These are phyloP conservation scores for Heliothis subflexa DNA, from an alignment of 1,140 invertebrate species.

Conservation along the genomic window DNA sequence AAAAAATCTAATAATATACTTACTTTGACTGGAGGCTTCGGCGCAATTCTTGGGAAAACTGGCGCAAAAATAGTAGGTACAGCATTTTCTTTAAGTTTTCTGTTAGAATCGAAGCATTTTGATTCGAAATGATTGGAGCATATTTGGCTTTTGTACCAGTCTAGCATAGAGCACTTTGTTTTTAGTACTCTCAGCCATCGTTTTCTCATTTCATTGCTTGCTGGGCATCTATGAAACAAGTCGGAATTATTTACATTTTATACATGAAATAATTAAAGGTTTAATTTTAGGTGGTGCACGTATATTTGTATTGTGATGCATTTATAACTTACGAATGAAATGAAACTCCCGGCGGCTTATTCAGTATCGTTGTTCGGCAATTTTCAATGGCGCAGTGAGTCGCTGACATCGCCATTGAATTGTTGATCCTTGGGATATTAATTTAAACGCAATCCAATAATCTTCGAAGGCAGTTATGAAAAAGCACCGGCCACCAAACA, in stretches of 20 bases:
- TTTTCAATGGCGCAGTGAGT: constrained; percentile 67
- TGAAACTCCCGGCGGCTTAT: constrained; percentile 65
- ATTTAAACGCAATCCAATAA: too few relatives aligned
- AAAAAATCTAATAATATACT: background rate
- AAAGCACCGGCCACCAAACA: too few relatives aligned
- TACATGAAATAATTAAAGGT: too few relatives aligned
- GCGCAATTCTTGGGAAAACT: constrained; percentile 4
- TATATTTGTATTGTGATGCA: background rate
- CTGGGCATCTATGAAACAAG: constrained; percentile 67
- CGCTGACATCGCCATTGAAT: constrained; percentile 43
- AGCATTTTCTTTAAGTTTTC: constrained; percentile 70
- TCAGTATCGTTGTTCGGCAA: constrained; percentile 69
- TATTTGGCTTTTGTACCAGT: constrained; percentile 75
- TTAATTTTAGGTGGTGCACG: too few relatives aligned
- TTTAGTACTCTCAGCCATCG: constrained; percentile 75
- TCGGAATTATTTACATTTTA: background rate
- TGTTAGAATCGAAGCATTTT: constrained; percentile 72
- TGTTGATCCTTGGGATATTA: background rate
- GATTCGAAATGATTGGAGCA: constrained; percentile 80
- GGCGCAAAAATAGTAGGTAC: constrained; percentile 72
- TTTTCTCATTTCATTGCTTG: constrained; percentile 69
- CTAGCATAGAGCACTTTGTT: constrained; percentile 69
- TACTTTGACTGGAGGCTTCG: constrained; percentile 5
- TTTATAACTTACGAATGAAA: constrained; percentile 69
- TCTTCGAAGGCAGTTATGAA: too few relatives aligned